Evolutionary conservation across 2,888 invertebrate genomes (phyloP), one percentile per base, ranked within the genome.

Genomic region (Melangyna quadrimaculata): DNA sequence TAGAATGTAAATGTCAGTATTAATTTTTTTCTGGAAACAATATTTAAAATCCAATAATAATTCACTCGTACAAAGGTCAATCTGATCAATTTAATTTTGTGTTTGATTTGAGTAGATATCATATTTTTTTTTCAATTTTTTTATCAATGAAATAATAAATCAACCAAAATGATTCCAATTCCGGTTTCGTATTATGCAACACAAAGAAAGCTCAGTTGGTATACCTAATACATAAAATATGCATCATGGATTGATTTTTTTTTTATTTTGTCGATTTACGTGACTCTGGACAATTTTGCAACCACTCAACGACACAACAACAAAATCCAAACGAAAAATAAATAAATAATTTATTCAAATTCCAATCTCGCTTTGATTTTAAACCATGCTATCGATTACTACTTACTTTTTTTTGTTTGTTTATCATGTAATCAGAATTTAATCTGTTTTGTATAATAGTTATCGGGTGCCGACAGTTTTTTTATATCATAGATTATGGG

Each of bases 301-400:
- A 65, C 48, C 35, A 24, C 24, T 8, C 24, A 51, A 14, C 5
- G 35, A 32, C 24, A 14, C 24, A 51, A 14, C 5, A 57, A 32
- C 7, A 51, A 24, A n/a, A 43, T 10, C n/a, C 7, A 14, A 67
- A 35, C 22, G 35, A 2, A 57, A 48, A 48, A 48, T 32, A 35
- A 67, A 24, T 61, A 83, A 83, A 69, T 73, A 73, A 73, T 73
- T 57, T 57, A 83, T 83, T 78, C 82, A 83, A 83, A 78, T 45
- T 48, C 24, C 61, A 55, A 70, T 40, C 63, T 82, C 63, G 55
- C 37, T 70, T 57, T 40, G 53, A 57, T 78, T 83, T 83, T 48
- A 63, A 78, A 63, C 69, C 63, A 48, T 27, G 3, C 35, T 74
- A 67, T 67, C 51, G 59, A 67, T 72, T 35, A 67, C 4, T 4